Conservation (phyloP, 1,140 invertebrate genomes). For the Lasioglossum baleicum region DNA sequence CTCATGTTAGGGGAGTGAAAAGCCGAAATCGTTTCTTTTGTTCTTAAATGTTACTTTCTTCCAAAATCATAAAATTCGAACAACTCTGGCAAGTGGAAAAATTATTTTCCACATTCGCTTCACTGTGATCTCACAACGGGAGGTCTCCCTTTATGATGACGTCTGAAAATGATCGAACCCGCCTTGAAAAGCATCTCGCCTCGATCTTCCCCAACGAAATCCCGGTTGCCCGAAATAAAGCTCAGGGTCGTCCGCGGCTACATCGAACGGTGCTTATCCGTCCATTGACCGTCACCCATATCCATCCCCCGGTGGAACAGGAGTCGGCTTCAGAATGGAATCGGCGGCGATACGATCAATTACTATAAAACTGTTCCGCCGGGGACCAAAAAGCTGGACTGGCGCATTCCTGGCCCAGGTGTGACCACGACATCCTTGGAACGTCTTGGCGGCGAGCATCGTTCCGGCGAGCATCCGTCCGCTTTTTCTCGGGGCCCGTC, state of each 20-base stretch:
- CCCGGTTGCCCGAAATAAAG: neutral
- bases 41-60: no score
- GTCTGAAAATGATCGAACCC: no score
- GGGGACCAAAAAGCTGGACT: conserved; percentile 43
- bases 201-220: neutral
- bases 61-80: no score
- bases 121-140: no score
- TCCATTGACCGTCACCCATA: neutral
- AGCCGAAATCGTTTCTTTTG: no score
- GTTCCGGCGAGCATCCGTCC: conserved; percentile 10
- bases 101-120: no score
- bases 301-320: neutral
- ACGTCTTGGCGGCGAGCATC: conserved; percentile 61
- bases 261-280: neutral
- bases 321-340: conserved; percentile 20
- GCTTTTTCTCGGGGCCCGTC: conserved; percentile 39
- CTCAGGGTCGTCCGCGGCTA: neutral
- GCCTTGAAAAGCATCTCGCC: no score
- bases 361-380: conserved; percentile 47
- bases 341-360: conserved; percentile 38
- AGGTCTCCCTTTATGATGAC: no score
- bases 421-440: conserved; percentile 73
- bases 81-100: no score
- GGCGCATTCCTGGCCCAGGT: conserved; percentile 59
- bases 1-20: no score